Evolutionary conservation across 2,888 invertebrate genomes (phyloP), one percentile per base, ranked within the genome.

Genomic region (Rugalucina vietnamica): DNA sequence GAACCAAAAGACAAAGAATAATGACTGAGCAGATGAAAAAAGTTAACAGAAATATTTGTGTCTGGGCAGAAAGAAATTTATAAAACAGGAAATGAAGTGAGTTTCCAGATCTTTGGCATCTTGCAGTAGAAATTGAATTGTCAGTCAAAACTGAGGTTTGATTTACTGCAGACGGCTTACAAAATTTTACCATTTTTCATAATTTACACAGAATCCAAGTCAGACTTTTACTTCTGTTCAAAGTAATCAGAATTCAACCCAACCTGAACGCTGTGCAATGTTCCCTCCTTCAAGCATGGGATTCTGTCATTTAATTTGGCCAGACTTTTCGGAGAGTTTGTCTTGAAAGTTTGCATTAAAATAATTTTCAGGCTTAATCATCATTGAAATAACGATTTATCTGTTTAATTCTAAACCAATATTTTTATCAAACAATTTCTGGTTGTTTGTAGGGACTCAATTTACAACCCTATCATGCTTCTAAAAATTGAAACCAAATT

Each of bases 401-500:
- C n/a, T n/a, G n/a, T n/a, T n/a, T n/a, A 34, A 34, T 60, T 27
- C 60, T 5, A 27, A 60, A 27, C 24, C 60, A 60, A 60, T 60
- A 34, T n/a, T 65, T 12, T 4, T 65, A 34, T 18, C 4, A 5
- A 65, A 32, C 34, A n/a, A 3, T 34, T 65, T 34, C 4, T 65
- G 18, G 34, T 34, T 65, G 34, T 65, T 65, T 65, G 34, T 34
- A 65, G 34, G 10, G 34, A 65, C 34, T 65, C 34, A 65, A 65
- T 65, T 65, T 34, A 24, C 18, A 65, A 4, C 65, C 65, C 4
- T 65, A 65, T 82, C 82, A 79, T 78, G 60, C n/a, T n/a, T 27
- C 29, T 49, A 39, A 54, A 37, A 82, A 82, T 82, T 75, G 60
- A 39, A 78, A 79, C 50, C 29, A 27, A 70, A 79, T 82, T 82